Evolutionary conservation across 2,113 vertebrate genomes (phyloP).

Genomic region (Datnioides undecimradiatus): DNA sequence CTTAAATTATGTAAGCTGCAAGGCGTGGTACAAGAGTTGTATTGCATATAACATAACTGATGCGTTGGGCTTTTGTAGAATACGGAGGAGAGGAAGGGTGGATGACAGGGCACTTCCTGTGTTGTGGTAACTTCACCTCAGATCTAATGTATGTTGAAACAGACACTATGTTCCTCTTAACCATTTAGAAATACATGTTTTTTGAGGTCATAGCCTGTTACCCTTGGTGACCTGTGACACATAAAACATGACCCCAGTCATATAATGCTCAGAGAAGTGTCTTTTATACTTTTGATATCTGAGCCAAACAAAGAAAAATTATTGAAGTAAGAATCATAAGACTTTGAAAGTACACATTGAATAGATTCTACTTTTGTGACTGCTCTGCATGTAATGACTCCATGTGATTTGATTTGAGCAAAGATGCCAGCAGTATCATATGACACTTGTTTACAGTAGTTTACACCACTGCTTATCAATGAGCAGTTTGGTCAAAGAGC

Average conservation of each 20-base stretch:
- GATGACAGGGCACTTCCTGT: conserved; percentile 60
- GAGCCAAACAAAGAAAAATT: not conserved
- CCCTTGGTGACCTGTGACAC: not conserved
- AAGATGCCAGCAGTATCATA: conserved; percentile 26
- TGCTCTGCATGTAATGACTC: not conserved
- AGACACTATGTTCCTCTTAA: conserved; percentile 51
- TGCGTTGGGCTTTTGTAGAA: not conserved
- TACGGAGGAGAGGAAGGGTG: conserved; percentile 56
- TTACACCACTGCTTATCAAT: conserved; percentile 12
- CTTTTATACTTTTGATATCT: not conserved
- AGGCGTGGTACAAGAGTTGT: not conserved
- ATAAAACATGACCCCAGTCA: not conserved
- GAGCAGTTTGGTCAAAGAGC: conserved; percentile 20
- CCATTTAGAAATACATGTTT: not conserved
- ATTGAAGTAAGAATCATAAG: not conserved
- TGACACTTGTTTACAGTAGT: conserved; percentile 42
- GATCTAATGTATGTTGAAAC: conserved; percentile 49
- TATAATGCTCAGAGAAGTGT: not conserved
- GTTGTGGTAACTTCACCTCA: conserved; percentile 45
- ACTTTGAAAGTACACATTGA: too few species aligned
- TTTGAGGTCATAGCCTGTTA: not conserved
- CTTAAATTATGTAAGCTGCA: conserved; percentile 7
- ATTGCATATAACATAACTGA: not conserved
- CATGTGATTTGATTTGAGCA: conserved; percentile 44
- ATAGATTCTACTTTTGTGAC: conserved; percentile 25